phyloP scores from a whole-genome alignment of 2,888 invertebrate species.

The Nomada goodeniana region DNA sequence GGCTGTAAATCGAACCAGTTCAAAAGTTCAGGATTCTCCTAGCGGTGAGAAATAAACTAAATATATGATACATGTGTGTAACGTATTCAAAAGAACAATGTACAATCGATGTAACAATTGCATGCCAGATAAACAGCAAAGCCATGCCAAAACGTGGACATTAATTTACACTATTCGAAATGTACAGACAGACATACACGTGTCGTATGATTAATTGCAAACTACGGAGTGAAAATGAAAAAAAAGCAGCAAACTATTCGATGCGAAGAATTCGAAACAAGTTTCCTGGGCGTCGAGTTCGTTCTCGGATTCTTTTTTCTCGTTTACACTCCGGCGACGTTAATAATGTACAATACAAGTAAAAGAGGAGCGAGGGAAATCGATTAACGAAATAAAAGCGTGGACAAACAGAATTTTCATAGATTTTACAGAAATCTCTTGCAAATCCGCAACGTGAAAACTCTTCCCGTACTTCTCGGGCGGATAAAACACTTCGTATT shows the following conservation, averaged over 20 bases:
- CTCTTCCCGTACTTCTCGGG: conserved; percentile 40
- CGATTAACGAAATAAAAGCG: not conserved
- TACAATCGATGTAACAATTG: conserved; percentile 1
- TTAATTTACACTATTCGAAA: conserved; percentile 33
- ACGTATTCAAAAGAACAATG: not conserved
- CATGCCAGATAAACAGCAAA: conserved; percentile 53
- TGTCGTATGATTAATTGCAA: conserved; percentile 24
- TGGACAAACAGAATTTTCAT: not conserved
- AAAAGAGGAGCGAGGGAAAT: conserved; percentile 33
- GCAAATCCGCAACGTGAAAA: not conserved
- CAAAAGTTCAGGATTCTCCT: conserved; percentile 17
- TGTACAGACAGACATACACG: not conserved
- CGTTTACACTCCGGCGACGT: not conserved
- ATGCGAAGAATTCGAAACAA: too few species aligned
- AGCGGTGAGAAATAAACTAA: not conserved
- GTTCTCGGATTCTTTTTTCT: too few species aligned
- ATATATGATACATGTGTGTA: not conserved
- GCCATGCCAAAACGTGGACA: conserved; percentile 41
- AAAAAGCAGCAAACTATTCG: not conserved
- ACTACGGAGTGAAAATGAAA: not conserved
- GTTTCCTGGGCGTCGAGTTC: too few species aligned
- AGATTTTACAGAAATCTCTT: not conserved
- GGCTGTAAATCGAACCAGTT: conserved; percentile 1
- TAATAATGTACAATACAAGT: conserved; percentile 20
- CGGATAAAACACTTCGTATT: not conserved